Evolutionary conservation across 2,888 invertebrate genomes (phyloP), one percentile per base, ranked within the genome.

Genomic region (Yponomeuta cagnagella): DNA sequence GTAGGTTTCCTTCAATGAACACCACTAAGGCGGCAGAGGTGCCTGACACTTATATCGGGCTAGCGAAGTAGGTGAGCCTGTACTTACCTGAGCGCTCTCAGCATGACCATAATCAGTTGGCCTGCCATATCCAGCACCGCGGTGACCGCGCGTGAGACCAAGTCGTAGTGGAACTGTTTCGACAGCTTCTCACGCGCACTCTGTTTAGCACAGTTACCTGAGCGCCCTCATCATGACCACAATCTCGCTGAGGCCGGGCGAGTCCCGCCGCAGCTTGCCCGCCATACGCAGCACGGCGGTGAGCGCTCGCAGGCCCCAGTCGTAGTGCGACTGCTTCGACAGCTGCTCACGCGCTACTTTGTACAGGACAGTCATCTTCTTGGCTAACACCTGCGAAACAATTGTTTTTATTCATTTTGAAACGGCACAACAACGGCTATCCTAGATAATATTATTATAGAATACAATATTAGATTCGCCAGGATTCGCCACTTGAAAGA

Each of bases 361-460:
- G 86, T 98, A 98, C 12, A 98, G 85, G 1, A 97, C 96, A 0
- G 98, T 97, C 97, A 98, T 98, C 87, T 98, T 98, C 85, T 98
- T 98, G 0, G 98, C 98, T 68, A 98, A 84, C 5, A 95, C 93
- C 89, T 89, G 71, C 3, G 23, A n/a, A 30, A 63, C 9, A 23
- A 23, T 23, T 23, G 23, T 23, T 23, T 23, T 23, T 23, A 23
- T 1, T 23, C 0, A 1, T 23, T 23, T 23, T 23, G 23, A 23
- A 23, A 23, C 23, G 23, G 1, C 23, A 23, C 23, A 23, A 23
- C 23, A 23, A 23, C 23, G 23, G 23, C 23, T 23, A 0, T 23
- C 23, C 23, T 23, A 23, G 23, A 23, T 23, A 23, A 23, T 23
- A 23, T 23, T 23, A 23, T 23, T 23, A 23, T 23, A 23, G 23